Evolutionary conservation across 2,113 vertebrate genomes (phyloP), one percentile per base, ranked within the genome.

Genomic region (Sinocyclocheilus anophthalmus): DNA sequence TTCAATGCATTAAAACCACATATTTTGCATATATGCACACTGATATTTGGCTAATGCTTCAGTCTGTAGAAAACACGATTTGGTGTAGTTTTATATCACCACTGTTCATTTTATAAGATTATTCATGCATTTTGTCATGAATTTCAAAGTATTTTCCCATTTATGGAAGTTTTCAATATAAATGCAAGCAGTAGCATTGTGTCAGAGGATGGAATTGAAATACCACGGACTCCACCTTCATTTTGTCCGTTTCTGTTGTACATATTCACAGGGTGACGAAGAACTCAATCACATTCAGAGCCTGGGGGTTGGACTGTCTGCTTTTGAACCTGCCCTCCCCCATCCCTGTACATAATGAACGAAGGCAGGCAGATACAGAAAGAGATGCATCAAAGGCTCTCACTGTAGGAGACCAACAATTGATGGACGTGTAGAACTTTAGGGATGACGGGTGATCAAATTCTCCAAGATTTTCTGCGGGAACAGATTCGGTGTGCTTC

Each of bases 231-330:
- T 65, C 63, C 24, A 14, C 55, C 65, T 86, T 57, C 73, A 79
- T 82, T 87, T 83, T 76, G 39, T 57, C 48, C 13, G 8, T 42
- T 63, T 81, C 61, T 8, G 82, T 82, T n/a, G 63, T 55, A 48
- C 81, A 53, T 57, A 76, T 79, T 80, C 55, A 82, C 30, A 20
- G 37, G 59, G 39, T 65, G 59, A 82, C 16, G 42, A 73, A 85
- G 70, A 81, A 65, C 67, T 85, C 86, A 84, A 84, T 85, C 83
- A 88, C 55, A 83, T 83, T 80, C 24, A 55, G 57, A 73, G 81
- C 87, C 82, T 84, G 61, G 57, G 65, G 87, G 77, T 42, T 48
- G 30, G 45, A 88, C 45, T 37, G 73, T 24, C 78, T 88, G n/a
- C 84, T 81, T 87, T 76, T 84, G 67, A 84, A 61, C 65, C 42